Conservation (phyloP, 2,113 vertebrate species). For the Xenotilapia longispinis region DNA sequence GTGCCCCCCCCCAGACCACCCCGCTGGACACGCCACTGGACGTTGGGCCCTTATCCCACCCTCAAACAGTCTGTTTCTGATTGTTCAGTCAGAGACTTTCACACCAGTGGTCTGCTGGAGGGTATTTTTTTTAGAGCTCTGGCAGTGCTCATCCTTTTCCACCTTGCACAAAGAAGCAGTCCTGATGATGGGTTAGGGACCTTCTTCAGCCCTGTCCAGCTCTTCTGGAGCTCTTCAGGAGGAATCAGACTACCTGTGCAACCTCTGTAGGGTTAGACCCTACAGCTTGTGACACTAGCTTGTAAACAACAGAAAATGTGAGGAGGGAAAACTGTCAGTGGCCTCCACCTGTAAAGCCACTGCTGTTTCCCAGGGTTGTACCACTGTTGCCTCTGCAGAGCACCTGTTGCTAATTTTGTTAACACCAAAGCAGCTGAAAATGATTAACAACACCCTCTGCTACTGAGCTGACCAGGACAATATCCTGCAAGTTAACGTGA, state of each 20-base stretch:
- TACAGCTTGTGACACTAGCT: not conserved
- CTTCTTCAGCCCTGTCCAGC: not conserved
- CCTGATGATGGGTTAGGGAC: not conserved
- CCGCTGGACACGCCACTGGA: rapidly evolving
- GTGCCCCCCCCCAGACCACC: not conserved
- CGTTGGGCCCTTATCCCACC: not conserved
- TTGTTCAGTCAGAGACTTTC: not conserved
- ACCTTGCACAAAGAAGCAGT: not conserved
- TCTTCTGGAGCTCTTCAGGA: not conserved
- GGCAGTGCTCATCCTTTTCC: not conserved
- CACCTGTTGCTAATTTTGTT: not conserved
- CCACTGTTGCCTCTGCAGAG: not conserved
- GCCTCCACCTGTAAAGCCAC: not conserved
- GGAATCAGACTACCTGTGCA: not conserved
- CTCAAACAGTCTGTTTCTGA: not conserved
- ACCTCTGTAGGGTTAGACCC: not conserved
- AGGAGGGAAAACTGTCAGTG: not conserved
- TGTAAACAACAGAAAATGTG: not conserved
- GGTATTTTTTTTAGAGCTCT: not conserved
- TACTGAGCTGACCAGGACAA: not conserved
- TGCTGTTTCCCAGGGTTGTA: rapidly evolving
- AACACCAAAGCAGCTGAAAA: not conserved
- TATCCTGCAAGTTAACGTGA: not conserved
- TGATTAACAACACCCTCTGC: not conserved
- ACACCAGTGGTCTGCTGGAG: not conserved